phyloP scores from a whole-genome alignment of 2,113 vertebrate genomes.

The Apodemus speciosus region DNA sequence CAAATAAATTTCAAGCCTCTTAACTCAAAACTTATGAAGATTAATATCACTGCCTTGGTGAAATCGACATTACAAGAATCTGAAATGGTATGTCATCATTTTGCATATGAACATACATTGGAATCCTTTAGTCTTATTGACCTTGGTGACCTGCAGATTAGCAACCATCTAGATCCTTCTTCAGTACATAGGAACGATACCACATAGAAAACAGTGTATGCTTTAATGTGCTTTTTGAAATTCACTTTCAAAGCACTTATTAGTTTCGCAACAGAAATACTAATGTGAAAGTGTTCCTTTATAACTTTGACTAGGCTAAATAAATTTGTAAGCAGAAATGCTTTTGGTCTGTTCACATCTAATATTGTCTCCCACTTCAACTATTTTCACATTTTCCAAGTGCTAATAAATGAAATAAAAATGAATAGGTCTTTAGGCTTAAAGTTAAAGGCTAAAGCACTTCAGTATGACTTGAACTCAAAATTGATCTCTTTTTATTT shows the following conservation, averaged over 20 bases:
- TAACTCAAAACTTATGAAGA: not conserved
- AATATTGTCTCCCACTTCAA: not conserved
- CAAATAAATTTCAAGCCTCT: not conserved
- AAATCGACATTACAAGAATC: conserved; percentile 1
- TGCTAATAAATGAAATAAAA: conserved; percentile 41
- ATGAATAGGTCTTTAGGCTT: not conserved
- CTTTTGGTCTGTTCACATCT: not conserved
- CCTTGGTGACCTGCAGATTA: not conserved
- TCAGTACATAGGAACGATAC: not conserved
- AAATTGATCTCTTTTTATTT: not conserved
- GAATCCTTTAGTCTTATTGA: not conserved
- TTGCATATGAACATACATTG: not conserved
- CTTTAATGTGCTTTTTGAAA: not conserved
- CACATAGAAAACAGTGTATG: not conserved
- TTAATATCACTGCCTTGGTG: conserved; percentile 20
- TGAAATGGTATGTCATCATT: not conserved
- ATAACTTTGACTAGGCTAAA: not conserved
- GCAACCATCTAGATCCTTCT: not conserved
- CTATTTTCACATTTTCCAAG: conserved; percentile 30
- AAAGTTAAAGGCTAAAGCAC: conserved; percentile 39
- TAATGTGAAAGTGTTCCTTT: conserved; percentile 23
- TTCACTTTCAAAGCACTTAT: conserved; percentile 45
- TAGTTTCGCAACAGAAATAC: conserved; percentile 8
- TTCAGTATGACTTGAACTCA: not conserved
- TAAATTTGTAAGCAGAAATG: not conserved